A percentile compares a stretch with the other conserved stretches of the same genome.
phyloP scores from a whole-genome alignment of 1,140 invertebrate species.

The Pteromalus puparum region DNA sequence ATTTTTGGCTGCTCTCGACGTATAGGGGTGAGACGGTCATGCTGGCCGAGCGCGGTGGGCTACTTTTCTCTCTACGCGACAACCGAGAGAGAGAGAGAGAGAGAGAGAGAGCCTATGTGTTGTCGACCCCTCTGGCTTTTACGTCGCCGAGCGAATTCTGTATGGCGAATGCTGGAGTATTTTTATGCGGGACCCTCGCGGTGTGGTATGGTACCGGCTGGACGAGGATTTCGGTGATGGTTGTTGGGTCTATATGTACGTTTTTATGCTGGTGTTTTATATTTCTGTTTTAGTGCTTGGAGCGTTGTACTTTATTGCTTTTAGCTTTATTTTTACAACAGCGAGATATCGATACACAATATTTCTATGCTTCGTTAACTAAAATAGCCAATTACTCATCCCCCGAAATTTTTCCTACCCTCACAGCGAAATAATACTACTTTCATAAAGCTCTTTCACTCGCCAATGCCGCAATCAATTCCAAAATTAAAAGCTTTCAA shows the following conservation, averaged over 20 bases:
- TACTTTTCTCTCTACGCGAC: not conserved
- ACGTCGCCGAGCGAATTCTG: not conserved
- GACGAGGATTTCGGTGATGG: too few relatives aligned
- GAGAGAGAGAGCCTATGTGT: not conserved
- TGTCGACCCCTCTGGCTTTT: not conserved
- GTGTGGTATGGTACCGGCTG: not conserved
- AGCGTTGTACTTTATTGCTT: not conserved
- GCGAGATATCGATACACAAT: not conserved
- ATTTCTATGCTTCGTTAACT: too few relatives aligned
- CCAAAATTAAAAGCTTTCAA: not conserved
- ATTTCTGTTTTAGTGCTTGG: not conserved
- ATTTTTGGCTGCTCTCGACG: conserved; percentile 62
- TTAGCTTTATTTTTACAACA: too few relatives aligned
- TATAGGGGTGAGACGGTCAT: not conserved
- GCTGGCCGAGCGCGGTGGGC: not conserved
- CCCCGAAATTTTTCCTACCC: too few relatives aligned
- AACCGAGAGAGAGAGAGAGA: not conserved
- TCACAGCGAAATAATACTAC: too few relatives aligned
- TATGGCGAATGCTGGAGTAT: not conserved
- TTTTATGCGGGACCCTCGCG: not conserved
- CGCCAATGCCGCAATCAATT: not conserved
- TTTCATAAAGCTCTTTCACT: not conserved
- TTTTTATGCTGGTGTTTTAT: not conserved
- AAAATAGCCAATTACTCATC: too few relatives aligned
- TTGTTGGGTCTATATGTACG: not conserved